Base-by-base conservation (phyloP, 2,888 invertebrate genomes). In the Prostheceraeus crozeri region DNA sequence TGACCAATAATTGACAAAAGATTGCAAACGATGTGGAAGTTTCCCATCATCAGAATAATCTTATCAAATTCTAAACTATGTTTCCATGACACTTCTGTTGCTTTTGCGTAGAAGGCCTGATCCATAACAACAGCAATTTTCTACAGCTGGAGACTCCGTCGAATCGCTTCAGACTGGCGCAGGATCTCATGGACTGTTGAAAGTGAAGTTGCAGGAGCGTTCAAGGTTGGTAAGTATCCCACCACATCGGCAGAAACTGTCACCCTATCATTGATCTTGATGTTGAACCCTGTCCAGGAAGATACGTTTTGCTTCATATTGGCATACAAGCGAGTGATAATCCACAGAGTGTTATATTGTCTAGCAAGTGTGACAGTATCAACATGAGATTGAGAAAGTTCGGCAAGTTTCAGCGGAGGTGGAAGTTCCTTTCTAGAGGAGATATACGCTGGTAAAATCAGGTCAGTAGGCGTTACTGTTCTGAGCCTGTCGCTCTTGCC, bases 221-320 rank as follows among this genome's bases (percentile, higher is more conserved):
- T 61, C 21, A 64, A 64, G 16, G 61, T 60, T 21, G 65, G 64
- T 10, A 65, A 36, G 45, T 65, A 65, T 3, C 61, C 48, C 21
- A 65, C 45, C 30, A 51, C 31, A 35, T 64, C 57, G 21, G 53
- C 14, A 25, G 23, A 23, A 3, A 64, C 28, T 19, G 52, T 14
- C 3, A 21, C 23, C 2, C 51, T n/a, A 30, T 58, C 52, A 14
- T 55, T 35, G 3, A 55, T 57, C 19, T 2, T 8, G 19, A 64
- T 65, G 48, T 65, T 65, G 35, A 64, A 65, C 11, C 65, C 59
- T 33, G 63, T 64, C 64, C 63, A 64, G n/a, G n/a, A n/a, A n/a
- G n/a, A n/a, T n/a, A n/a, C n/a, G n/a, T n/a, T n/a, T n/a, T n/a
- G n/a, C n/a, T n/a, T n/a, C n/a, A n/a, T n/a, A n/a, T n/a, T n/a